Base-by-base conservation (phyloP, 1,140 invertebrate species). In the Copidosoma floridanum region DNA sequence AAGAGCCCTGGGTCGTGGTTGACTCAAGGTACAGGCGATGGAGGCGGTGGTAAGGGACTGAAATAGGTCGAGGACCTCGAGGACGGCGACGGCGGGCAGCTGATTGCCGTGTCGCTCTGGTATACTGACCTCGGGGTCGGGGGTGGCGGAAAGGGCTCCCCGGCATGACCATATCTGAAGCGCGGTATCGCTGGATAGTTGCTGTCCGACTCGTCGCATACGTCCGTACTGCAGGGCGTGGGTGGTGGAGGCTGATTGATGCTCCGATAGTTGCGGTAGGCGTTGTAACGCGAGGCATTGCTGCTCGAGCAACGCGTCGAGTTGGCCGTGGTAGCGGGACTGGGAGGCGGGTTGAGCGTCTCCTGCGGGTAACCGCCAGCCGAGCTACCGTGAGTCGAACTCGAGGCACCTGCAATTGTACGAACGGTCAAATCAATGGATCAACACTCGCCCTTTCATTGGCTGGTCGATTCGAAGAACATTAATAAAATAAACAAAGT, bases 161-260 rank as follows among this genome's bases (percentile, higher is more conserved):
- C 86, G 65, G 87, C 87, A 56, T 86, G 84, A 44, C 82, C 77
- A 71, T 84, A 84, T 21, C 82, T 66, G 16, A 63, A 66, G 21
- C 66, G 63, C 23, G 66, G 63, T 37, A 66, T 74, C 14, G 77
- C 68, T 6, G 75, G 83, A 68, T 88, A 88, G 69, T 88, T 86
- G 43, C 83, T 87, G 70, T 94, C 91, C 3, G 89, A 91, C 68
- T 95, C 93, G 70, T 95, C 92, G 74, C 91, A 94, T 11, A 95
- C 90, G 74, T 97, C 94, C 2, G 95, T 97, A 65, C 92, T 93
- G 74, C 93, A 96, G 0, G 95, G 94, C 7, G 94, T 97, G 3
- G 94, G 94, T 1, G 93, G 94, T 16, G 94, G 94, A 2, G 92
- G 92, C 65, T 90, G 87, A 80, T 93, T 91, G 26, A 88, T 87